phyloP scores from a whole-genome alignment of 2,113 vertebrate genomes.

The Channa argus region DNA sequence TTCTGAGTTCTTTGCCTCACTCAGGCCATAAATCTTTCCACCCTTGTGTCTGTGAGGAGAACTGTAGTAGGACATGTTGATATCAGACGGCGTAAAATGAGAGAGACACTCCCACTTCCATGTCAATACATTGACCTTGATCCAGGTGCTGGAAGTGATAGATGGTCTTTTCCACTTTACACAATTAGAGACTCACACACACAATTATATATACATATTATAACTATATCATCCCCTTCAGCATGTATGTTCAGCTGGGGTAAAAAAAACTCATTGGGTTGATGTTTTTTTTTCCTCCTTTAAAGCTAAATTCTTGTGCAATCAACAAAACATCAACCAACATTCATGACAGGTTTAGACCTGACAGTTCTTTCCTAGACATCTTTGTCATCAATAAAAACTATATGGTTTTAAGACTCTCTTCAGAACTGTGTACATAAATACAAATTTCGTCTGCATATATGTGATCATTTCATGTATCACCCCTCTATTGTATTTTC shows the following conservation, averaged over 20 bases:
- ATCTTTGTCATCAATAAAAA: background rate
- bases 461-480: background rate
- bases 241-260: background rate
- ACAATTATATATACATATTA: background rate
- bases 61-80: too few species aligned
- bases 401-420: background rate
- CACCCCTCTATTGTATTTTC: too few species aligned
- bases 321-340: too few species aligned
- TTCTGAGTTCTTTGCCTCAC: background rate
- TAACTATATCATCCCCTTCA: background rate
- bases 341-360: too few species aligned
- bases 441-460: background rate
- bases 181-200: background rate
- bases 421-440: background rate
- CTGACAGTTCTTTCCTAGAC: background rate
- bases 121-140: conserved; percentile 14
- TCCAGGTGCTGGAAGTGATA: conserved; percentile 1
- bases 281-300: too few species aligned
- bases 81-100: background rate
- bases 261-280: background rate
- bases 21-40: background rate
- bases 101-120: background rate
- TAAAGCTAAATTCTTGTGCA: too few species aligned
- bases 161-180: background rate
- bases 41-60: background rate